Percentiles rank a stretch among this genome's conserved stretches.
These are phyloP conservation scores for Dexiosoma caninum DNA, from an alignment of 2,888 invertebrate genomes.

Conservation along the genomic window DNA sequence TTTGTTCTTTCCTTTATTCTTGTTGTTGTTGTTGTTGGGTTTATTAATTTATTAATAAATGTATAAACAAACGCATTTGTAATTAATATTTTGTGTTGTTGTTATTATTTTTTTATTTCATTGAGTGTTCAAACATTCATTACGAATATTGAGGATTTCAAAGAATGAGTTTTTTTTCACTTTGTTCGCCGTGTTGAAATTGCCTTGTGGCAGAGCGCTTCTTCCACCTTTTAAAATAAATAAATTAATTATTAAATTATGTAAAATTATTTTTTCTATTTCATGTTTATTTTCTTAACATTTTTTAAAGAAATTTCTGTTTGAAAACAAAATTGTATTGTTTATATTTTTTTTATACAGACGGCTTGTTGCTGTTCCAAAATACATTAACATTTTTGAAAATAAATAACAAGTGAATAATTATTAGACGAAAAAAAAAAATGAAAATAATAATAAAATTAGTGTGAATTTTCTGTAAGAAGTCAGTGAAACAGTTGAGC, in stretches of 20 bases:
- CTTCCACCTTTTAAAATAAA: not conserved
- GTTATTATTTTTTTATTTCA: too few relatives aligned
- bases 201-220: not conserved
- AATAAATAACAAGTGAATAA: slow-evolving; percentile 70
- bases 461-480: slow-evolving; percentile 42
- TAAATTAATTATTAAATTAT: slow-evolving; percentile 55
- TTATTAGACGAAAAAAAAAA: too few relatives aligned
- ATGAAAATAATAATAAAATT: too few relatives aligned
- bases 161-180: slow-evolving; percentile 47
- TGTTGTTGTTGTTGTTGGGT: slow-evolving; percentile 2
- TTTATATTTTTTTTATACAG: not conserved
- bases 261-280: slow-evolving; percentile 34
- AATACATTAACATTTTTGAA: slow-evolving; percentile 52
- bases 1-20: too few relatives aligned
- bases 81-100: slow-evolving; percentile 32
- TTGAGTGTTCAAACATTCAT: slow-evolving; percentile 74
- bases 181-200: not conserved
- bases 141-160: slow-evolving; percentile 66
- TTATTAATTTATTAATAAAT: slow-evolving; percentile 75
- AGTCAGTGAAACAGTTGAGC: not conserved
- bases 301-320: not conserved
- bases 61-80: slow-evolving; percentile 66
- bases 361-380: not conserved
- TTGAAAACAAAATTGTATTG: not conserved
- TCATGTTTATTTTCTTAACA: not conserved